Base-by-base conservation (phyloP, 2,888 invertebrate genomes). In the Heliconius sara region DNA sequence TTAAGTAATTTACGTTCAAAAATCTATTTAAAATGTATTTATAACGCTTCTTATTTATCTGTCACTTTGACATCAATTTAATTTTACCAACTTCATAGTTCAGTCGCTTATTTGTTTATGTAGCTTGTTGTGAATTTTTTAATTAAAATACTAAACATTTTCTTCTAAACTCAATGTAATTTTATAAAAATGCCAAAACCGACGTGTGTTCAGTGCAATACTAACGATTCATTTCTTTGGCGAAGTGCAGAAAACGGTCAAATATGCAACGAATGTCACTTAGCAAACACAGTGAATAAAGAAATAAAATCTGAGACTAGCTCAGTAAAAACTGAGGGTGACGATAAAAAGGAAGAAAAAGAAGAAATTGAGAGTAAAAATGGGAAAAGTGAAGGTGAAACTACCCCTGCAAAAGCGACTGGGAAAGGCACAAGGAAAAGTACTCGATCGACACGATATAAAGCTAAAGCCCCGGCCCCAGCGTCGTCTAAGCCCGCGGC, bases 261-360 rank as follows among this genome's bases (percentile, higher is more conserved):
- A 88, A 95, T 98, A 83, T 98, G 98, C 87, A 97, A 97, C 87
- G 96, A 97, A 76, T 98, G 98, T 88, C 96, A 96, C 82, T 95
- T 96, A 73, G 81, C 96, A 3, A 93, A 92, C 84, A 88, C 90
- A 19, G 88, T 88, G 13, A 87, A 85, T 71, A 92, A 91, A 82
- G 92, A 93, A 63, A 83, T 86, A 2, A 95, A 93, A 83, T 85
- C 89, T 5, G 90, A 88, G 81, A 83, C 85, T 79, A 85, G 81
- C 30, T 85, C 85, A 25, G 83, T 83, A 86, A 93, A 89, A 88
- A 84, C 84, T 85, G 90, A 95, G 87, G 86, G 83, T 79, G 91
- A 91, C 73, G 91, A 90, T 22, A 90, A 86, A 79, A 90, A 87
- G 34, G 92, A 93, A 3, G 93, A 92, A 34, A 91, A 89, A 57